phyloP scores from a whole-genome alignment of 2,888 invertebrate genomes.

The Rhopalosiphum nymphaeae region DNA sequence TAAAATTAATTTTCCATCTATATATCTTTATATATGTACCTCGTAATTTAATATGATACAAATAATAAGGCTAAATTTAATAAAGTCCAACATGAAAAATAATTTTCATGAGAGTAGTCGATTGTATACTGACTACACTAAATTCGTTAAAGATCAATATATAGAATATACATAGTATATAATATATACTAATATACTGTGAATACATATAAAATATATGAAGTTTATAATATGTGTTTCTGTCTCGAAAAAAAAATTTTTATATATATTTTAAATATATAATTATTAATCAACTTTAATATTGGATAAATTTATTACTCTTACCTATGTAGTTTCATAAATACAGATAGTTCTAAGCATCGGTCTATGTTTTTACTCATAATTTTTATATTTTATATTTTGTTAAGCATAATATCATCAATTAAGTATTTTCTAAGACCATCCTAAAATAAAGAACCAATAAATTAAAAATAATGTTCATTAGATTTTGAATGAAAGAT shows the following conservation, averaged over 20 bases:
- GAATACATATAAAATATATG: too few species aligned
- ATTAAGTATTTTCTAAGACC: neutral
- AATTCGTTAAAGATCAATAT: neutral
- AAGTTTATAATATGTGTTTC: neutral
- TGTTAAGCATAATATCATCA: neutral
- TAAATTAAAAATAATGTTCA: neutral
- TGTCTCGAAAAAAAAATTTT: neutral
- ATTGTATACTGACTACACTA: neutral
- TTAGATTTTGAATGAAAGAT: neutral
- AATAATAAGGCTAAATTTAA: neutral
- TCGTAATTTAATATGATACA: neutral
- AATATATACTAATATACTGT: too few species aligned
- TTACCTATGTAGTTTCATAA: slow-evolving; percentile 5
- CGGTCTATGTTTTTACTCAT: neutral
- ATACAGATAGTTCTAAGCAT: slow-evolving; percentile 10
- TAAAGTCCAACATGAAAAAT: neutral
- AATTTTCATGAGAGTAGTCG: neutral
- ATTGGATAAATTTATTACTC: neutral
- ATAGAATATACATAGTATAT: neutral
- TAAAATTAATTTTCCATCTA: neutral
- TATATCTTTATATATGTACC: neutral
- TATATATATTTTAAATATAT: neutral
- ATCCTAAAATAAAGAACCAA: neutral
- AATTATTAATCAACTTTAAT: neutral
- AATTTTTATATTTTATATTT: neutral